Evolutionary conservation across 1,140 invertebrate species (phyloP), one percentile per base, ranked within the genome.

Genomic region (Drosophila biarmipes): DNA sequence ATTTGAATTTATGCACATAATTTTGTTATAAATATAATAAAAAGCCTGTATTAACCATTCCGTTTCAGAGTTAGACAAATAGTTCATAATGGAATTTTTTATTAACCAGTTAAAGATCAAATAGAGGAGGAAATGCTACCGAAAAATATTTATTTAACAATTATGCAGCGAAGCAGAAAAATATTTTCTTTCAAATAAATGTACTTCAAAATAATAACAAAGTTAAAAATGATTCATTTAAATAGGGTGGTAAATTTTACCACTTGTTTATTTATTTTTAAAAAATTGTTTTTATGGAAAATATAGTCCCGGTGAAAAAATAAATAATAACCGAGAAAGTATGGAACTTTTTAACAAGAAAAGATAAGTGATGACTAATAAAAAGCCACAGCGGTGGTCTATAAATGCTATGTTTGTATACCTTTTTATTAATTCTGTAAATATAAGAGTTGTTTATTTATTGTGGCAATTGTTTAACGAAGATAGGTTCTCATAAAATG

Each of bases 191-290:
- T 11, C 8, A 35, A 35, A 11, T 11, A 35, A 38, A 40, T 17
- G 37, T 15, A 7, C 15, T 14, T 40, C 37, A 40, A 40, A 40
- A 0, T 17, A 40, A 40, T 40, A 43, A 43, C 19, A 37, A 1
- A 11, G 34, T 31, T 8, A 10, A n/a, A n/a, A n/a, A n/a, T n/a
- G n/a, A n/a, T n/a, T n/a, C n/a, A n/a, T n/a, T n/a, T n/a, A n/a
- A n/a, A n/a, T n/a, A n/a, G n/a, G n/a, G n/a, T 38, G 34, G 38
- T 58, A 59, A 48, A 67, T 52, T 43, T 37, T 52, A 43, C 29
- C 15, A 35, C 7, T 17, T 61, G 19, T 46, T 61, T 17, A 66
- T 61, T 38, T 15, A 37, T 29, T 10, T 48, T 46, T 46, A 14
- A 38, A 38, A 38, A 5, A 8, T 3, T 24, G 5, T 14, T 2